Conservation (phyloP, 2,888 invertebrate genomes). For the Zaprionus bogoriensis region DNA sequence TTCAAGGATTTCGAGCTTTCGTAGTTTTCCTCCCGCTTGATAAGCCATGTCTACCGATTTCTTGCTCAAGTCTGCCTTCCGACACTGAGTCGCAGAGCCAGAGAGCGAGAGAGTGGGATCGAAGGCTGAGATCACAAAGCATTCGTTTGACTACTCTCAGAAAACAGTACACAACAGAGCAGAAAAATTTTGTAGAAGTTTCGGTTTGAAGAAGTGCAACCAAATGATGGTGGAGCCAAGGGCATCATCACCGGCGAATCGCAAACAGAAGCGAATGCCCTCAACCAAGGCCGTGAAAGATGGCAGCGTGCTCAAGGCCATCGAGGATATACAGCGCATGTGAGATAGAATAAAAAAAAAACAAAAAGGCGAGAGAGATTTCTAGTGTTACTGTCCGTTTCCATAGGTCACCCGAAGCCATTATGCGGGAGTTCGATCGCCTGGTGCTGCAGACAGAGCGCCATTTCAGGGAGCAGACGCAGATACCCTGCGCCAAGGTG, state of each 20-base stretch:
- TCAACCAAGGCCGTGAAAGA: constrained; percentile 16
- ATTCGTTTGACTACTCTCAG: constrained; percentile 1
- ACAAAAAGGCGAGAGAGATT: no score
- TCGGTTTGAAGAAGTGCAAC: not conserved
- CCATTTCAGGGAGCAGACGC: constrained; percentile 13
- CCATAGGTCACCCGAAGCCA: constrained; percentile 46
- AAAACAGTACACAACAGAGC: constrained; percentile 5
- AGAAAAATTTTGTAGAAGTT: not conserved
- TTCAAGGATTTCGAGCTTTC: no score
- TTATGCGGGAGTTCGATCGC: constrained; percentile 53
- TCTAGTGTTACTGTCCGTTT: not conserved
- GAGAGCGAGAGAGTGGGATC: not conserved
- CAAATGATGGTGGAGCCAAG: not conserved
- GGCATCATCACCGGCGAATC: not conserved
- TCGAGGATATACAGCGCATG: constrained; percentile 60
- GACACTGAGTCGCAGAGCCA: not conserved
- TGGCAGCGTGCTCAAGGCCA: constrained; percentile 25
- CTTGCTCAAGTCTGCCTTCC: no score
- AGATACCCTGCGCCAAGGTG: constrained; percentile 37
- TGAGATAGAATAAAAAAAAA: no score
- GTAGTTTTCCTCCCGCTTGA: not conserved
- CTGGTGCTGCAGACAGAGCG: constrained; percentile 23
- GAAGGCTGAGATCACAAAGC: not conserved
- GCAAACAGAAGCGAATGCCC: not conserved
- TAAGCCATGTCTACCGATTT: no score